These are phyloP conservation scores for Cydia splendana DNA, from an alignment of 1,140 invertebrate genomes.

Conservation along the genomic window DNA sequence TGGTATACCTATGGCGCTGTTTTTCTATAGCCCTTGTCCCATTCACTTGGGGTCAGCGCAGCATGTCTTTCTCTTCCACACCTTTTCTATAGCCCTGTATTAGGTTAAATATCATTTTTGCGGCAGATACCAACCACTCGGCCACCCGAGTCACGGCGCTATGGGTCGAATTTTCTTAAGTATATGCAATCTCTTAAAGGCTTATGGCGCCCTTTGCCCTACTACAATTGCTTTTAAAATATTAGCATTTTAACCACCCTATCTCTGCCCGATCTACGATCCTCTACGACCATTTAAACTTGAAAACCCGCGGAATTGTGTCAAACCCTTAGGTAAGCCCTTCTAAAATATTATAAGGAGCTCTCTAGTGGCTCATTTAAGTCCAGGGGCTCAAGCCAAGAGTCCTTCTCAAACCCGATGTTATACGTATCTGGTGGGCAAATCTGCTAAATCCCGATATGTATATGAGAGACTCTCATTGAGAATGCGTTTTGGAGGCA, in stretches of 20 bases:
- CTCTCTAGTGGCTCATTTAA: slow-evolving; percentile 11
- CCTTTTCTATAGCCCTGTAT: no score
- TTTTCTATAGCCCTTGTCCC: no score
- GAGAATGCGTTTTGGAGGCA: background rate
- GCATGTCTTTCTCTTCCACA: no score
- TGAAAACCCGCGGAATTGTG: slow-evolving; percentile 17
- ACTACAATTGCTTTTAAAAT: background rate
- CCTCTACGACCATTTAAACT: slow-evolving; percentile 6
- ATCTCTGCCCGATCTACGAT: background rate
- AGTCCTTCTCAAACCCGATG: background rate
- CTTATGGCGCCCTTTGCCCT: no score
- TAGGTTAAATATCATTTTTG: no score
- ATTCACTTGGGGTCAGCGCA: no score
- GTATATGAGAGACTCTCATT: background rate
- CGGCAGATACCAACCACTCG: no score
- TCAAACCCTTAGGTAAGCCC: slow-evolving; percentile 24
- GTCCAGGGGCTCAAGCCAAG: background rate
- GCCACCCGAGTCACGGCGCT: no score
- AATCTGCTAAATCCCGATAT: background rate
- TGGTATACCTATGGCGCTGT: no score
- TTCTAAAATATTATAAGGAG: slow-evolving; percentile 26
- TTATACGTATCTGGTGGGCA: background rate
- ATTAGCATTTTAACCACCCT: background rate
- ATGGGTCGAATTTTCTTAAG: no score
- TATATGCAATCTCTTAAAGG: no score